Conservation (phyloP, 2,888 invertebrate genomes). For the Thera britannica region DNA sequence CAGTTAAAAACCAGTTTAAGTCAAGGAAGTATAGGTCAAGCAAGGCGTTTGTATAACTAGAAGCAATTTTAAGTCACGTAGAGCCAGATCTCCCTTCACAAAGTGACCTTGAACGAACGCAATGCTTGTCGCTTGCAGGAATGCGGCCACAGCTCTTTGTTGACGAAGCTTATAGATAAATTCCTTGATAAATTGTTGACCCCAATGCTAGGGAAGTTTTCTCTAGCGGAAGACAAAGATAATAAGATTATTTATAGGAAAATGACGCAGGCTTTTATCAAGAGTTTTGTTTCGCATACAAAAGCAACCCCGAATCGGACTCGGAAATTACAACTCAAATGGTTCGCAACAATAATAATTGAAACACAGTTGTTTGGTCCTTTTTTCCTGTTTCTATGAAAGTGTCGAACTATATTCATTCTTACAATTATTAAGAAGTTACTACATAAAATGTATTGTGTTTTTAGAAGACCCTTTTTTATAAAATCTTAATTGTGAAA, state of each 20-base stretch:
- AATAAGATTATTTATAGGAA: slow-evolving; percentile 27
- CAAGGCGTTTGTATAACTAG: slow-evolving; percentile 32
- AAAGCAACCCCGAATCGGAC: neutral
- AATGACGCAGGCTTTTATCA: slow-evolving; percentile 23
- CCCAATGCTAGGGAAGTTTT: slow-evolving; percentile 29
- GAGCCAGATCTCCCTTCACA: slow-evolving; percentile 71
- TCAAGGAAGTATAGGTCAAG: slow-evolving; percentile 44
- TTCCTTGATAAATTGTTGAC: slow-evolving; percentile 45
- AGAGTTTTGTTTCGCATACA: neutral
- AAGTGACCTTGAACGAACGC: slow-evolving; percentile 72
- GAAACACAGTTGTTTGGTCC: neutral
- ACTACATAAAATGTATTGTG: too few species aligned
- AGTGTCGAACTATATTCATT: too few species aligned
- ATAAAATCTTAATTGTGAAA: too few species aligned
- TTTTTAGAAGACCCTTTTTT: too few species aligned
- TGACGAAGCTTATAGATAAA: slow-evolving; percentile 60
- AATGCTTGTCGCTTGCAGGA: slow-evolving; percentile 70
- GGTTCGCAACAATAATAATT: neutral
- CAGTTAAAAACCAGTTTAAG: slow-evolving; percentile 33
- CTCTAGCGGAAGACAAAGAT: slow-evolving; percentile 16
- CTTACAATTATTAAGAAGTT: too few species aligned
- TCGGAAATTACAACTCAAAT: neutral
- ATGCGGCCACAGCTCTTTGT: slow-evolving; percentile 74
- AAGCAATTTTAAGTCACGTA: slow-evolving; percentile 46
- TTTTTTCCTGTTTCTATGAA: too few species aligned